Evolutionary conservation across 1,140 invertebrate genomes (phyloP), one percentile per base, ranked within the genome.

Genomic region (Meteorus sp.): DNA sequence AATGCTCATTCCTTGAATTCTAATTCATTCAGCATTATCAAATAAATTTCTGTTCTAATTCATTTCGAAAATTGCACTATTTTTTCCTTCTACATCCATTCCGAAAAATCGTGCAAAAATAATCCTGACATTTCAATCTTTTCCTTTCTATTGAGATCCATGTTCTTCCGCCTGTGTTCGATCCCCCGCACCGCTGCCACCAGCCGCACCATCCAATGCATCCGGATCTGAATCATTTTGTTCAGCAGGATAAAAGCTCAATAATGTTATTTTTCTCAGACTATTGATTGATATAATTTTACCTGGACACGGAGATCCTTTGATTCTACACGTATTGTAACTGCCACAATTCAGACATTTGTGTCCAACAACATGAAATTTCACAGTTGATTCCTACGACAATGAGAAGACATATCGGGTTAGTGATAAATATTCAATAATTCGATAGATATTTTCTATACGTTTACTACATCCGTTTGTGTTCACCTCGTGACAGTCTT

Each of bases 401-500:
- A 65, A 62, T 2, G 70, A 69, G 53, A 54, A 44, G 43, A 39
- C 59, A 37, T 59, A 29, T 39, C 29, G 59, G 41, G 41, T 33
- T 25, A 56, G n/a, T n/a, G n/a, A 60, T 47, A 59, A 62, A 63
- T 37, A 31, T 13, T 23, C 15, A 41, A 31, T 23, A 58, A 35
- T 44, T 29, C 17, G 15, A 44, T 50, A 13, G 0, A 48, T 23
- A 51, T 39, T 3, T 22, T 50, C 8, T n/a, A n/a, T n/a, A n/a
- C n/a, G n/a, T n/a, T n/a, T n/a, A n/a, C n/a, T n/a, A n/a, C n/a
- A n/a, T n/a, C n/a, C n/a, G n/a, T n/a, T n/a, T n/a, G n/a, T n/a
- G n/a, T n/a, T n/a, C 69, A 92, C 91, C 84, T 92, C 87, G 70
- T 93, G 91, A 78, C 92, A 94, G 80, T 94, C 92, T 74, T 91